A percentile compares a stretch with the other conserved stretches of the same genome.
Evolutionary conservation across 2,113 vertebrate species (phyloP).

Genomic region (Sphaerodactylus townsendi): DNA sequence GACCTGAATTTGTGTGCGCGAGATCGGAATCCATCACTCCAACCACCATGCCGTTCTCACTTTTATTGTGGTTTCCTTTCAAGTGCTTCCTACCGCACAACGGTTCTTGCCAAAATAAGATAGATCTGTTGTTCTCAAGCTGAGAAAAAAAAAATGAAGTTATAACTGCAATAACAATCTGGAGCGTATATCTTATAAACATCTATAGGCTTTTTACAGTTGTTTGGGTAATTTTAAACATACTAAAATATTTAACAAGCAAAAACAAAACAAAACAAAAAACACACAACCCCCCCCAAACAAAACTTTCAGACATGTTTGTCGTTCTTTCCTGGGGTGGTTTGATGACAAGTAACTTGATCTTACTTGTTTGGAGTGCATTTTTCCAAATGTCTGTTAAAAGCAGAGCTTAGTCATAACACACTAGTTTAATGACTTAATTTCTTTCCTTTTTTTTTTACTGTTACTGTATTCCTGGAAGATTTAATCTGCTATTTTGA

Average conservation of each 20-base stretch:
- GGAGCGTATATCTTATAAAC: slow-evolving; percentile 28
- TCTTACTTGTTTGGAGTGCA: not conserved
- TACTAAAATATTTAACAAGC: slow-evolving; percentile 63
- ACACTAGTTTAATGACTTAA: slow-evolving; percentile 33
- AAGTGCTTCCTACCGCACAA: slow-evolving; percentile 4
- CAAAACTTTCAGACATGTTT: slow-evolving; percentile 41
- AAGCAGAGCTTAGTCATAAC: slow-evolving; percentile 22
- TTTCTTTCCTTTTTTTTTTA: slow-evolving; percentile 28
- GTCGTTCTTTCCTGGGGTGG: slow-evolving; percentile 52
- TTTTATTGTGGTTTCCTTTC: not conserved
- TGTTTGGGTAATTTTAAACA: slow-evolving; percentile 53
- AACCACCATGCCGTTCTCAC: too few relatives aligned
- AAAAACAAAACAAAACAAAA: slow-evolving; percentile 6
- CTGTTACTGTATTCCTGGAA: slow-evolving; percentile 17
- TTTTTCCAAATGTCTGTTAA: slow-evolving; percentile 4
- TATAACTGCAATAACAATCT: slow-evolving; percentile 36
- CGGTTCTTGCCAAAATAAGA: slow-evolving; percentile 22
- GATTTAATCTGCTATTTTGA: slow-evolving; percentile 16
- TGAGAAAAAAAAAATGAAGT: slow-evolving; percentile 44
- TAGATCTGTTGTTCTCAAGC: slow-evolving; percentile 49
- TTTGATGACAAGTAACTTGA: slow-evolving; percentile 56
- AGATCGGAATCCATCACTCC: too few relatives aligned
- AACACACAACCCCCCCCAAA: too few relatives aligned
- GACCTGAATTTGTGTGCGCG: too few relatives aligned
- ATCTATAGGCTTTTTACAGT: slow-evolving; percentile 16